phyloP scores from a whole-genome alignment of 2,113 vertebrate genomes.

The Puntigrus tetrazona region DNA sequence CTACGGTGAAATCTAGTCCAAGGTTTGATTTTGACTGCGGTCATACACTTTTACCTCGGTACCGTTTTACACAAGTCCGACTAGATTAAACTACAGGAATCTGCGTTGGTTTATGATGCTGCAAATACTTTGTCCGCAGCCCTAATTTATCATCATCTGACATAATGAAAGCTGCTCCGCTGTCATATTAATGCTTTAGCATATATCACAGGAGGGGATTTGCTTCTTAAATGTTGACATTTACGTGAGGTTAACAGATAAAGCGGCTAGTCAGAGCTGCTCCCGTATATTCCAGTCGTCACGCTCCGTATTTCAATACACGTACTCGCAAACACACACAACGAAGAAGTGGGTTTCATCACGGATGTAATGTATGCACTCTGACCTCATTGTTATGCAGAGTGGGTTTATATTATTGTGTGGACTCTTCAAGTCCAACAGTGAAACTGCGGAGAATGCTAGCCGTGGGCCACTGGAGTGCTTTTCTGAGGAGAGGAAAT shows the following conservation, averaged over 20 bases:
- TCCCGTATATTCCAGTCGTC: conserved; percentile 3
- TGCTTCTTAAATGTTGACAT: conserved; percentile 27
- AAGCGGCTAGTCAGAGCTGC: neutral
- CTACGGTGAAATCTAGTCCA: neutral
- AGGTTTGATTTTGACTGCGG: neutral
- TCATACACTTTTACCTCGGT: neutral
- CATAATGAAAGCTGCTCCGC: conserved; percentile 19
- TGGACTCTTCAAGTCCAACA: conserved; percentile 31
- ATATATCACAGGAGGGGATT: conserved; percentile 24
- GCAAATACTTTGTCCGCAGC: neutral
- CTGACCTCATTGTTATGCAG: conserved; percentile 55
- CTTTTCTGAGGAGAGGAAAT: conserved; percentile 49
- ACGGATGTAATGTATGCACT: conserved; percentile 34
- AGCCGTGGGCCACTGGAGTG: conserved; percentile 50
- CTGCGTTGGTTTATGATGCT: conserved; percentile 15
- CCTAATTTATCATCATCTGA: conserved; percentile 50
- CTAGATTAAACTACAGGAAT: conserved; percentile 23
- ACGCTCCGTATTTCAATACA: neutral
- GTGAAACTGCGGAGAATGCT: conserved; percentile 30
- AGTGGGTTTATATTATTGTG: conserved; percentile 59
- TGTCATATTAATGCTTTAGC: conserved; percentile 37
- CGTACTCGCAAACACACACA: conserved; percentile 11
- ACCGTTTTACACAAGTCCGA: neutral
- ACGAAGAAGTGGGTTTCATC: conserved; percentile 36
- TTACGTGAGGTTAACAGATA: conserved; percentile 13